phyloP scores from a whole-genome alignment of 2,113 vertebrate genomes.

The Pongo pygmaeus region DNA sequence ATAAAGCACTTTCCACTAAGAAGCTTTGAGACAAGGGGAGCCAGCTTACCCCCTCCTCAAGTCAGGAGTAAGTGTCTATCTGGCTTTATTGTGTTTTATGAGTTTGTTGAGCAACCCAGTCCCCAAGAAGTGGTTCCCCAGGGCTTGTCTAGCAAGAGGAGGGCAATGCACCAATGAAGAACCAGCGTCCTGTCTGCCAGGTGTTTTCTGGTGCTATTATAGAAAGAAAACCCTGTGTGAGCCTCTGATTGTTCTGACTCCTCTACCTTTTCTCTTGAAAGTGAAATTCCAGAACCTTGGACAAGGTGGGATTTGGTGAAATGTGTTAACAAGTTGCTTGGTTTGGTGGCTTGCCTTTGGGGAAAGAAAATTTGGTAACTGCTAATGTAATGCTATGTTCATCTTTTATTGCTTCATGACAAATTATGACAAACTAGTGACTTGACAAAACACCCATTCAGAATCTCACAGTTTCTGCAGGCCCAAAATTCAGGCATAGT shows the following conservation, averaged over 20 bases:
- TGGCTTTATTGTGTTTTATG: neutral
- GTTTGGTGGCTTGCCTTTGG: neutral
- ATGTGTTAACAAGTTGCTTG: neutral
- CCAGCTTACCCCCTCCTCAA: neutral
- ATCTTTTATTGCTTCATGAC: neutral
- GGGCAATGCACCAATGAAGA: fast-evolving
- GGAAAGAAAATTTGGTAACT: neutral
- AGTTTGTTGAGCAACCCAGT: neutral
- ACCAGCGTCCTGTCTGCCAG: neutral
- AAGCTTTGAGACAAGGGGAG: slow-evolving; percentile 25
- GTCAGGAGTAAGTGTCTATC: neutral
- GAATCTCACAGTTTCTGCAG: neutral
- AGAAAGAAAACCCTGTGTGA: neutral
- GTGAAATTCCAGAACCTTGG: neutral
- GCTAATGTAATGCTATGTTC: neutral
- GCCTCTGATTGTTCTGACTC: neutral
- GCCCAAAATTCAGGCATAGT: neutral
- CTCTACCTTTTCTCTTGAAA: neutral
- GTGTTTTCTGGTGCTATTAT: fast-evolving
- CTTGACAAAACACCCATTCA: neutral
- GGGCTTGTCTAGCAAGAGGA: neutral
- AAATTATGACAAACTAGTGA: neutral
- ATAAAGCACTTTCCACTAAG: slow-evolving; percentile 41
- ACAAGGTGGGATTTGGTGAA: neutral
- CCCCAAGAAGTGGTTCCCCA: neutral